Evolutionary conservation across 2,888 invertebrate genomes (phyloP).

Genomic region (Cheilosia grossa): DNA sequence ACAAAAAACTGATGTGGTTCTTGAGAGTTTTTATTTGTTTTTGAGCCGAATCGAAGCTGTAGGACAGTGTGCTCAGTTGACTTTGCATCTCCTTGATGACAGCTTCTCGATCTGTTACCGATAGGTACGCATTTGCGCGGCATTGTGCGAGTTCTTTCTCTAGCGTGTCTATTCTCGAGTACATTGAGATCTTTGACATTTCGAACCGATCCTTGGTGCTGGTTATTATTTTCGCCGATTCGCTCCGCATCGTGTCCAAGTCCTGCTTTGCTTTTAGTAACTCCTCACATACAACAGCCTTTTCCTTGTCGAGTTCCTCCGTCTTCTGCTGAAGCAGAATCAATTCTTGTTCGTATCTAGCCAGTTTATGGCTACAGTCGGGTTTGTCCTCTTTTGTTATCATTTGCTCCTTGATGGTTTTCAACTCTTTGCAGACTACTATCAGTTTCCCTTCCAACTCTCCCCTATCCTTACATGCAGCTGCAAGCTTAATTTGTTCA

Average conservation of each 20-base stretch:
- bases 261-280: conserved; percentile 80
- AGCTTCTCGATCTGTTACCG: conserved; percentile 81
- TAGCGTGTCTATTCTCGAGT: conserved; percentile 80
- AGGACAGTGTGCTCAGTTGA: conserved; percentile 81
- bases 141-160: conserved; percentile 82
- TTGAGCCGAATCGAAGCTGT: conserved; percentile 82
- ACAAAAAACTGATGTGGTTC: conserved; percentile 81
- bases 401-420: conserved; percentile 77
- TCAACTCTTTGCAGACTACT: conserved; percentile 81
- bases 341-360: conserved; percentile 79
- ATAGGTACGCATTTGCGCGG: conserved; percentile 81
- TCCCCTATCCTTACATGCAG: conserved; percentile 80
- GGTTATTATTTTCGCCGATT: conserved; percentile 82
- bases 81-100: conserved; percentile 82
- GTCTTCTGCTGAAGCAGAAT: conserved; percentile 76
- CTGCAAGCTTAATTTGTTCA: conserved; percentile 80
- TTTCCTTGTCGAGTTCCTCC: conserved; percentile 79
- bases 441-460: conserved; percentile 80
- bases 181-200: conserved; percentile 77
- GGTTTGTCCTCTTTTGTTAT: conserved; percentile 70
- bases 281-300: conserved; percentile 80
- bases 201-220: conserved; percentile 81
- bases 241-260: conserved; percentile 80
- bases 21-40: conserved; percentile 82
- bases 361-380: conserved; percentile 78